Base-by-base conservation (phyloP, 2,888 invertebrate genomes). In the Rhyacophila evoluta region DNA sequence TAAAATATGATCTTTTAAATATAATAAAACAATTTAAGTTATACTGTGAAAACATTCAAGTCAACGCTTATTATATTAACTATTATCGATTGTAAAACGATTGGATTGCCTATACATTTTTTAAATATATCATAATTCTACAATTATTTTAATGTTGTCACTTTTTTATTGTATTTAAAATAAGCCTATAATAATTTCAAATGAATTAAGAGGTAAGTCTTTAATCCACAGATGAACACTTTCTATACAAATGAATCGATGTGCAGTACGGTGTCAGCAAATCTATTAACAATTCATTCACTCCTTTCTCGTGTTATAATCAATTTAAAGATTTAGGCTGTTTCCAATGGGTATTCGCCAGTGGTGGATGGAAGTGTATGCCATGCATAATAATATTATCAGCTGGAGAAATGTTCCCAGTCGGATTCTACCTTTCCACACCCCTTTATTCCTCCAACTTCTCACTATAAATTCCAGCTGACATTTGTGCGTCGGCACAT, bases 401-500 rank as follows among this genome's bases (percentile, higher is more conserved):
- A 74, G 74, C 73, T 27, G 75, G 15, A 76, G 69, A 28, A 41
- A 73, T 41, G 77, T 55, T 36, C 55, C 70, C 77, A 41, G 27
- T 69, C 70, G 55, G 10, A 25, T 55, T 19, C 55, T 19, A 55
- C 77, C 77, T 77, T 77, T 77, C 70, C 38, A 70, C 73, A 72
- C 75, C 79, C 76, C 79, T 74, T 75, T 37, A 67, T 25, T 39
- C 72, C 55, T 69, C 38, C 69, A 67, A 68, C 75, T 73, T 72
- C 74, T 78, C 79, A 78, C 82, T 79, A 81, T 82, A 81, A 82
- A 82, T 82, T 82, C 80, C 78, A 68, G 41, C 81, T 82, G 82
- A 82, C 81, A 78, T 78, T 78, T 82, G 79, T 82, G 80, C 80
- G 82, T 82, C 81, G 82, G 80, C 79, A 81, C 80, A 81, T 80